Evolutionary conservation across 2,888 invertebrate genomes (phyloP).

Genomic region (Muschampia plurimacula): DNA sequence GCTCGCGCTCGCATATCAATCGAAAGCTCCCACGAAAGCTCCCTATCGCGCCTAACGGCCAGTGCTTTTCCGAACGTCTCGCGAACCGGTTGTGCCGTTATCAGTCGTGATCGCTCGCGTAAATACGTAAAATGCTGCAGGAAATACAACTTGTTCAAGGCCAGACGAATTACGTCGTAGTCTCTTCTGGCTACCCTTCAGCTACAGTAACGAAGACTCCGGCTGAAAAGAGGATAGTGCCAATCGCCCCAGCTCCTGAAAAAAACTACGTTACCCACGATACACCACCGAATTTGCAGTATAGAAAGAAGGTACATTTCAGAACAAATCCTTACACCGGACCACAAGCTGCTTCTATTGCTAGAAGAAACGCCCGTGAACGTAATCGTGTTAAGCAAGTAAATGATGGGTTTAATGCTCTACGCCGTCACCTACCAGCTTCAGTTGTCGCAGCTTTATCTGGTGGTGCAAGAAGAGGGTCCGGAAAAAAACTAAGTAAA

Average conservation of each 20-base stretch:
- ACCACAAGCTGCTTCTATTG: constrained; percentile 94
- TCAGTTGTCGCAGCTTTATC: constrained; percentile 90
- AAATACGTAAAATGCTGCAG: constrained; percentile 81
- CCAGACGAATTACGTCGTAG: constrained; percentile 87
- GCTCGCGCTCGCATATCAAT: constrained; percentile 64
- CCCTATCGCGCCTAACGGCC: constrained; percentile 48
- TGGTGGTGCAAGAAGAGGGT: constrained; percentile 89
- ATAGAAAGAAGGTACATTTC: constrained; percentile 91
- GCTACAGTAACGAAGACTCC: constrained; percentile 78
- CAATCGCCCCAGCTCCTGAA: constrained; percentile 86
- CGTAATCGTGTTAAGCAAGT: constrained; percentile 98
- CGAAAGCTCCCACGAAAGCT: constrained; percentile 58
- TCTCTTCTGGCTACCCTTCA: constrained; percentile 82
- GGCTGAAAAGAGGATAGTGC: constrained; percentile 81
- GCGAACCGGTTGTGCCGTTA: constrained; percentile 65
- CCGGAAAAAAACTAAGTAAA: constrained; percentile 94
- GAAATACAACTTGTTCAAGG: constrained; percentile 83
- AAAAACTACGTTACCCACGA: constrained; percentile 83
- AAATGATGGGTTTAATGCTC: constrained; percentile 96
- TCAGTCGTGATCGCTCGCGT: constrained; percentile 58
- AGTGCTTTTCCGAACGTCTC: constrained; percentile 72
- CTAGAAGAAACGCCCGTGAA: constrained; percentile 96
- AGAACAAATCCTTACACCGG: constrained; percentile 86
- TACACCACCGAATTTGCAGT: constrained; percentile 85
- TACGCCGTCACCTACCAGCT: constrained; percentile 94